Conservation (phyloP, 1,140 invertebrate genomes). For the Rhyacophila brunnea region DNA sequence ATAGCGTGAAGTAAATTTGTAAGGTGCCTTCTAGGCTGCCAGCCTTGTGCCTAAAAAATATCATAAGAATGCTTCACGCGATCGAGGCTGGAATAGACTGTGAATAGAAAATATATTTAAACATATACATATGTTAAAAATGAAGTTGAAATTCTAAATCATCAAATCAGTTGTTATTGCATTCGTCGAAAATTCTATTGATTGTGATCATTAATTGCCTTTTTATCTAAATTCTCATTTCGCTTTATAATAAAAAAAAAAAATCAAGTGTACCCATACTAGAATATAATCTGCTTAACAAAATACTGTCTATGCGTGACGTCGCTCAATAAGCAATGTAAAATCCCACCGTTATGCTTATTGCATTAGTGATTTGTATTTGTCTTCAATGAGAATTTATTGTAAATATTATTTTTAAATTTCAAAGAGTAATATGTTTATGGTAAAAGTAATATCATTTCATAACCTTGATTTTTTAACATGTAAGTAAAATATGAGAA, state of each 20-base stretch:
- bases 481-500: background rate
- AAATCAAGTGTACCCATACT: slow-evolving; percentile 11
- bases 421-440: background rate
- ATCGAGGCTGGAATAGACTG: slow-evolving; percentile 36
- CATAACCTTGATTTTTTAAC: background rate
- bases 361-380: slow-evolving; percentile 30
- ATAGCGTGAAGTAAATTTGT: slow-evolving; percentile 45
- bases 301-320: slow-evolving; percentile 24
- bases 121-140: slow-evolving; percentile 19
- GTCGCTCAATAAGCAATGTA: slow-evolving; percentile 35
- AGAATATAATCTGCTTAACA: slow-evolving; percentile 8
- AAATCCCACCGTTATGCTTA: slow-evolving; percentile 37
- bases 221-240: slow-evolving; percentile 25
- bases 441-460: background rate
- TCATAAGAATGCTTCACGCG: slow-evolving; percentile 41
- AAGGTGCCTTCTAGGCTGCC: slow-evolving; percentile 59
- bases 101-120: slow-evolving; percentile 30
- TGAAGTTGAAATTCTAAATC: slow-evolving; percentile 35
- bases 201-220: slow-evolving; percentile 35
- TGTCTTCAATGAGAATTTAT: slow-evolving; percentile 22
- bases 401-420: slow-evolving; percentile 30
- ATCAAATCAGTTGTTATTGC: slow-evolving; percentile 34
- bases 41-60: slow-evolving; percentile 52
- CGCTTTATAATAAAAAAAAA: slow-evolving; percentile 21
- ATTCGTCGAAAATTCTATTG: slow-evolving; percentile 35